A percentile compares a stretch with the other conserved stretches of the same genome.
Conservation (phyloP, 2,113 vertebrate genomes). For the Tragelaphus buxtoni region DNA sequence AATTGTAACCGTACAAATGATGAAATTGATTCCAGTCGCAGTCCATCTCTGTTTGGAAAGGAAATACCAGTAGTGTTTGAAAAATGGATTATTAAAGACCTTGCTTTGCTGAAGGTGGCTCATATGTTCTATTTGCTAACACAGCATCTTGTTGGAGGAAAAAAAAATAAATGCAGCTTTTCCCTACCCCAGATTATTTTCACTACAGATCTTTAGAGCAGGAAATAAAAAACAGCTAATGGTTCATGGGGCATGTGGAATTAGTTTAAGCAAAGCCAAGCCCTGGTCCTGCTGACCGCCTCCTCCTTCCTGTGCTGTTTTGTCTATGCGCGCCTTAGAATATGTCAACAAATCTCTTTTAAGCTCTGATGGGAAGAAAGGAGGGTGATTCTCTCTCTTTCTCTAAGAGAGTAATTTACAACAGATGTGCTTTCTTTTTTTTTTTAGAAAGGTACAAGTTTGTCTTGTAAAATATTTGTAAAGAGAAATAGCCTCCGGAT, state of each 20-base stretch:
- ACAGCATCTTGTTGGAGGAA: constrained; percentile 58
- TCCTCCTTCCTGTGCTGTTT: constrained; percentile 82
- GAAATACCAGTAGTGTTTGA: constrained; percentile 77
- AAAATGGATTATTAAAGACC: constrained; percentile 77
- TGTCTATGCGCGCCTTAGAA: constrained; percentile 74
- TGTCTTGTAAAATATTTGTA: constrained; percentile 87
- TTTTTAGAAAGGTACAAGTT: constrained; percentile 71
- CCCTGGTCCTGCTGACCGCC: constrained; percentile 66
- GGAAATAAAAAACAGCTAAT: constrained; percentile 92
- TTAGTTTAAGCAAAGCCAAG: constrained; percentile 82
- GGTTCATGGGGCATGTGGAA: constrained; percentile 87
- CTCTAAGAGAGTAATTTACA: constrained; percentile 80
- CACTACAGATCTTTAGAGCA: constrained; percentile 86
- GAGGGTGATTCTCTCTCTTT: constrained; percentile 57
- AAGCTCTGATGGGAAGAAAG: constrained; percentile 67
- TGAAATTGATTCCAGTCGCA: constrained; percentile 77
- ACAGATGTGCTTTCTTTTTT: constrained; percentile 80
- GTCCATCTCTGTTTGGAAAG: constrained; percentile 75
- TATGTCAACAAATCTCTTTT: constrained; percentile 79
- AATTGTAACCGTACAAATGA: constrained; percentile 70
- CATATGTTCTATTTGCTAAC: constrained; percentile 76
- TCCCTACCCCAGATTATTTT: constrained; percentile 86
- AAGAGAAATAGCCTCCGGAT: constrained; percentile 88
- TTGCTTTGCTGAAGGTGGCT: constrained; percentile 74
- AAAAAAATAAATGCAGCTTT: constrained; percentile 84